These are phyloP conservation scores for Eudemis profundana DNA, from an alignment of 2,888 invertebrate genomes.

Conservation along the genomic window DNA sequence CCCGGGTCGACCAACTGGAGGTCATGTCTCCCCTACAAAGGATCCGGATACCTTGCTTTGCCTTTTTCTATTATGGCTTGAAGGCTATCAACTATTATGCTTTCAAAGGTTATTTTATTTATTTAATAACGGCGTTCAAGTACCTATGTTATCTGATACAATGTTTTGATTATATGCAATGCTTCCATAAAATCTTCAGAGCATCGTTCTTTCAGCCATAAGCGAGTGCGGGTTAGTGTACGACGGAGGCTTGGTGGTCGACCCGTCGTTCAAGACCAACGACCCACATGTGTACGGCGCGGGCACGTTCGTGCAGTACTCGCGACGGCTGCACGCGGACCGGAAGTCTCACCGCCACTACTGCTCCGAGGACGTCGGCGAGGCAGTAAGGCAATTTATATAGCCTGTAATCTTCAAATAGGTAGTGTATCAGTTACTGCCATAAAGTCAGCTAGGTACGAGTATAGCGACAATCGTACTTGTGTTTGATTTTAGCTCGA, in stretches of 20 bases:
- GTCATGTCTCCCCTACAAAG: slow-evolving; percentile 80
- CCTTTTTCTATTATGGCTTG: slow-evolving; percentile 85
- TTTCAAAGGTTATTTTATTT: slow-evolving; percentile 67
- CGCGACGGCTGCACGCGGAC: slow-evolving; percentile 84
- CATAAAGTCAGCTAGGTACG: too few relatives aligned
- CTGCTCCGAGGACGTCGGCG: slow-evolving; percentile 87
- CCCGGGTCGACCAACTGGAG: slow-evolving; percentile 65
- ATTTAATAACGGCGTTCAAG: too few relatives aligned
- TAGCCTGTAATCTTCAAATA: neutral
- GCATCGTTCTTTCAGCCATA: slow-evolving; percentile 78
- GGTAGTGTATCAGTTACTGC: too few relatives aligned
- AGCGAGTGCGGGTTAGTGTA: slow-evolving; percentile 85
- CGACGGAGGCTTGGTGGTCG: slow-evolving; percentile 87
- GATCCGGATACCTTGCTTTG: slow-evolving; percentile 80
- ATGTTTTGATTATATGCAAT: too few relatives aligned
- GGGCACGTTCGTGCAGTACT: slow-evolving; percentile 87
- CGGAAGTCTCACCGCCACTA: slow-evolving; percentile 82
- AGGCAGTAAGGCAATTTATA: slow-evolving; percentile 69
- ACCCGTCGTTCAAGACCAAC: slow-evolving; percentile 86
- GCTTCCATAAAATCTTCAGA: too few relatives aligned
- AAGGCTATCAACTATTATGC: slow-evolving; percentile 80
- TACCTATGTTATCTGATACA: too few relatives aligned
- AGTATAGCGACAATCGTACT: too few relatives aligned
- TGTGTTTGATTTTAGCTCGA: too few relatives aligned
- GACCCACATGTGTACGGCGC: slow-evolving; percentile 88